Evolutionary conservation across 2,888 invertebrate species (phyloP).

Genomic region (Catotricha subobsoleta): DNA sequence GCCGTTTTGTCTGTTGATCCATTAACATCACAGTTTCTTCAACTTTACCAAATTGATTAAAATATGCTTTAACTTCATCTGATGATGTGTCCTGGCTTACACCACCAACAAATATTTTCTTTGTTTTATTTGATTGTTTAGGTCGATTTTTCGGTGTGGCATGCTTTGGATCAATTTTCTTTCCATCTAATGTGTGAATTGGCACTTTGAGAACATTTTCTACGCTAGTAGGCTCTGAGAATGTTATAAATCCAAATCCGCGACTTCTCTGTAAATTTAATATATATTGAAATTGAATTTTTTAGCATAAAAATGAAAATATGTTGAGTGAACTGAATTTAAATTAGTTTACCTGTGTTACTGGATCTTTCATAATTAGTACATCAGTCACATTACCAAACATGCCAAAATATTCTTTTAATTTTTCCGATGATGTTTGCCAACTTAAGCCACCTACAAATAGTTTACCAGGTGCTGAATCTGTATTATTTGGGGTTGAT

Average conservation of each 20-base stretch:
- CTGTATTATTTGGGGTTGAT: conserved; percentile 45
- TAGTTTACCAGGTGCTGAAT: conserved; percentile 62
- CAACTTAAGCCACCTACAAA: conserved; percentile 85
- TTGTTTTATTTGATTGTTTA: conserved; percentile 68
- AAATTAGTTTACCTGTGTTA: conserved; percentile 56
- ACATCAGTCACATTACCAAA: conserved; percentile 83
- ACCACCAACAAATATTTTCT: conserved; percentile 84
- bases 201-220: conserved; percentile 82
- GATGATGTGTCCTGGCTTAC: conserved; percentile 83
- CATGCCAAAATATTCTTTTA: conserved; percentile 83
- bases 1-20: conserved; percentile 85
- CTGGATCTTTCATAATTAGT: conserved; percentile 85
- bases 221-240: conserved; percentile 76
- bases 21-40: conserved; percentile 87
- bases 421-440: conserved; percentile 83
- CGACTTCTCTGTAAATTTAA: conserved; percentile 62
- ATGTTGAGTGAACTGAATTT: neutral
- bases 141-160: conserved; percentile 82
- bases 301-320: neutral
- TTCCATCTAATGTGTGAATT: conserved; percentile 79
- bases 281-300: conserved; percentile 8
- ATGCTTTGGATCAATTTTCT: conserved; percentile 87
- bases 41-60: conserved; percentile 75
- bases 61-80: conserved; percentile 78
- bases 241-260: conserved; percentile 84